These are phyloP conservation scores for Actinemys pallida DNA, from an alignment of 2,113 vertebrate genomes.

Conservation along the genomic window DNA sequence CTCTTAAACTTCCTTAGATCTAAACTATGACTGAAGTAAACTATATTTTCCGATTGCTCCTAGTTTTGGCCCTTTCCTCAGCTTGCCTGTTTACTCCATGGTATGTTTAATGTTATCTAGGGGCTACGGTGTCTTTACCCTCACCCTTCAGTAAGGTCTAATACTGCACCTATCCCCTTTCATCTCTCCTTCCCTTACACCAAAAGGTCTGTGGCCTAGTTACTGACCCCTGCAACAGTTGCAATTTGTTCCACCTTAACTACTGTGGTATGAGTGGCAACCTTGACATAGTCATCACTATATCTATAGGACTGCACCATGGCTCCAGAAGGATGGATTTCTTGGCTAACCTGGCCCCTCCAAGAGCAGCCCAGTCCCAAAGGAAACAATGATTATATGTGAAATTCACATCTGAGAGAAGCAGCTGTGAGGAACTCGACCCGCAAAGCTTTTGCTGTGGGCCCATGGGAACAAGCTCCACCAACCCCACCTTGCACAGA, in stretches of 20 bases:
- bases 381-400: neutral
- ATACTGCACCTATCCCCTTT: neutral
- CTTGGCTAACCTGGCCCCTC: neutral
- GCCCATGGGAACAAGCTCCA: neutral
- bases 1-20: neutral
- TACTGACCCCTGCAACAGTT: neutral
- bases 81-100: neutral
- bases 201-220: fast-evolving
- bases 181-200: fast-evolving
- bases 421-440: neutral
- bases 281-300: neutral
- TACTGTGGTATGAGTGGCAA: neutral
- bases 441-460: neutral
- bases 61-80: neutral
- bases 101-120: neutral
- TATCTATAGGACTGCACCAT: neutral
- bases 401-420: neutral
- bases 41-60: neutral
- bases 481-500: neutral
- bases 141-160: neutral
- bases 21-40: neutral
- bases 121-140: neutral
- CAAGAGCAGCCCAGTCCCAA: neutral
- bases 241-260: neutral
- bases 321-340: neutral